Conservation (phyloP, 2,888 invertebrate species). For the Eupeodes luniger region DNA sequence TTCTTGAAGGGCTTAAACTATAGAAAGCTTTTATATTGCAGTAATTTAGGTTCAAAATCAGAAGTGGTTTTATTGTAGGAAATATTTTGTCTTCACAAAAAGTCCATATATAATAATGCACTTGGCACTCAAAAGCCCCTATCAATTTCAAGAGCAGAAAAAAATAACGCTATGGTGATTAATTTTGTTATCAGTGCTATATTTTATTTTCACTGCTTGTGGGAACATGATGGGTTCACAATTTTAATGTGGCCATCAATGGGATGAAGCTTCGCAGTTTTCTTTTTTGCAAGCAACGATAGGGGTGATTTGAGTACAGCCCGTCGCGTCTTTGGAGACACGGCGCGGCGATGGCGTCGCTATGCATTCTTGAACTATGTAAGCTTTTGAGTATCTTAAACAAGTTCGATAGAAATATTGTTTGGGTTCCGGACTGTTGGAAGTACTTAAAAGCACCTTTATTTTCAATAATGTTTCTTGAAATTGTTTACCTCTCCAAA, state of each 20-base stretch:
- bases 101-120: constrained; percentile 22
- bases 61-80: constrained; percentile 23
- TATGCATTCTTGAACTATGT: background rate
- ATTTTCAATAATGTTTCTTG: constrained; percentile 31
- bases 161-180: constrained; percentile 28
- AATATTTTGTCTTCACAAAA: constrained; percentile 4
- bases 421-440: background rate
- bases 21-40: constrained; percentile 17
- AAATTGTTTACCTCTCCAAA: constrained; percentile 59
- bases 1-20: background rate
- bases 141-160: constrained; percentile 18
- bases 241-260: constrained; percentile 23
- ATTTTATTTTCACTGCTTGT: background rate
- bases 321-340: background rate
- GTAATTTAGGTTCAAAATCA: constrained; percentile 41
- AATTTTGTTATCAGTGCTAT: constrained; percentile 45
- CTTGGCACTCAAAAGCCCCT: constrained; percentile 38
- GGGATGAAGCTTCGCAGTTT: constrained; percentile 14
- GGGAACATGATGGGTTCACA: background rate
- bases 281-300: background rate
- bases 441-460: constrained; percentile 38
- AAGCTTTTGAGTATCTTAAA: constrained; percentile 3
- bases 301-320: too few species aligned
- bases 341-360: too few species aligned
- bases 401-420: constrained; percentile 22